Evolutionary conservation across 2,888 invertebrate species (phyloP).

Genomic region (Elmis aenea): DNA sequence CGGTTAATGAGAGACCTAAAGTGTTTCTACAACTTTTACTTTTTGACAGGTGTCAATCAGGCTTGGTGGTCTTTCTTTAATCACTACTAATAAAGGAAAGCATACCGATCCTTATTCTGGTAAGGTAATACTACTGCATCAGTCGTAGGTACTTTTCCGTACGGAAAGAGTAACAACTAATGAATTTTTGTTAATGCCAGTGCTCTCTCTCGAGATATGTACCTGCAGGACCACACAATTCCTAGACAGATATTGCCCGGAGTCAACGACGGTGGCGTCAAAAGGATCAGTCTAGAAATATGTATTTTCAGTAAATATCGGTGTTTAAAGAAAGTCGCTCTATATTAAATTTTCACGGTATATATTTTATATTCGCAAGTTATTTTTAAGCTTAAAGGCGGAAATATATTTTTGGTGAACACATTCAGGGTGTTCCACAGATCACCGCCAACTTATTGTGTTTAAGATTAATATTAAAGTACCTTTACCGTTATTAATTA

Average conservation of each 20-base stretch:
- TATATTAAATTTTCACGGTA: conserved; percentile 6
- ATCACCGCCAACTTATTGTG: no score
- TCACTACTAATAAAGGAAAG: conserved; percentile 1
- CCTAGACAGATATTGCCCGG: conserved; percentile 19
- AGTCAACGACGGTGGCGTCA: conserved; percentile 21
- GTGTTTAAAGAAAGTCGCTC: conserved; percentile 8
- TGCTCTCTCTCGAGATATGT: conserved; percentile 1
- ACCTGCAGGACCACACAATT: conserved; percentile 18
- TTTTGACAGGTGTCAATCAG: conserved; percentile 23
- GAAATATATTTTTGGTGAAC: no score
- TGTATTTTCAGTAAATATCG: conserved; percentile 9
- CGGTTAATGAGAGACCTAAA: conserved; percentile 15
- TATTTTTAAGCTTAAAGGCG: no score
- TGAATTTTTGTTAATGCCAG: no score
- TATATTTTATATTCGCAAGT: no score
- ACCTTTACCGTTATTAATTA: no score
- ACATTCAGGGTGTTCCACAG: no score
- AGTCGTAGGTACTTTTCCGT: no score
- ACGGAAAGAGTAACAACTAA: no score
- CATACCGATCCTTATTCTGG: no score
- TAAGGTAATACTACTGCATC: no score
- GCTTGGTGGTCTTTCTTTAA: conserved; percentile 3
- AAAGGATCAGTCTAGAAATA: conserved; percentile 8
- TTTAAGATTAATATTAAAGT: no score
- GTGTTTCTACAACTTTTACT: conserved; percentile 13